Conservation (phyloP, 2,797 vertebrate species). For the Myripristis murdjan region DNA sequence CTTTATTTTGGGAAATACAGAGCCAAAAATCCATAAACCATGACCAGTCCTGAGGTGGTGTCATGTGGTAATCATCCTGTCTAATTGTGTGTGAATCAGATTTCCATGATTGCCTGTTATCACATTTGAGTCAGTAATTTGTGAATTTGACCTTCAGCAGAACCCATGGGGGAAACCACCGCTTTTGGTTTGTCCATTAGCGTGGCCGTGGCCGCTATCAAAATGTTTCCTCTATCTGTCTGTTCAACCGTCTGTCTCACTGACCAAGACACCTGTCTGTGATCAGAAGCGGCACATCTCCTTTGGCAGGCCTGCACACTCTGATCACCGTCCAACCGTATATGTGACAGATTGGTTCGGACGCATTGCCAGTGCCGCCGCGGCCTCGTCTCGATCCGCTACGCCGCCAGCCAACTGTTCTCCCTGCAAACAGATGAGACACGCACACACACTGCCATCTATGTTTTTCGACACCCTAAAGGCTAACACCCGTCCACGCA, state of each 20-base stretch:
- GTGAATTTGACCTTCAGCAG: constrained; percentile 45
- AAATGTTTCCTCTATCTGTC: constrained; percentile 40
- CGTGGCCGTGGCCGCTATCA: constrained; percentile 29
- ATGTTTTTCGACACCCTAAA: neutral
- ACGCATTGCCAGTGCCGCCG: constrained; percentile 19
- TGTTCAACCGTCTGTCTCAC: constrained; percentile 39
- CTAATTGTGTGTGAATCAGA: constrained; percentile 21
- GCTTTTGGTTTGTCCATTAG: constrained; percentile 31
- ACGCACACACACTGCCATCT: neutral
- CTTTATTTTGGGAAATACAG: neutral
- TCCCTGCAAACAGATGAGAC: constrained; percentile 27
- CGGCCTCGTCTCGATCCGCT: constrained; percentile 18
- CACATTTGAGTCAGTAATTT: constrained; percentile 13
- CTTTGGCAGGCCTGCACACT: constrained; percentile 34
- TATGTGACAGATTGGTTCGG: constrained; percentile 46
- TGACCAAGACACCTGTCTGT: constrained; percentile 53
- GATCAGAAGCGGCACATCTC: constrained; percentile 46
- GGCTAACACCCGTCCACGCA: constrained; percentile 6
- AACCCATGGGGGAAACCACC: constrained; percentile 4
- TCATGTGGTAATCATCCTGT: constrained; percentile 2
- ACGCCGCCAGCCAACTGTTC: constrained; percentile 41
- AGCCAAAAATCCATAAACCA: neutral
- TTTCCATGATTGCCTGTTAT: neutral
- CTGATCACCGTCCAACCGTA: constrained; percentile 47
- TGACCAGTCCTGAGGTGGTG: neutral